Base-by-base conservation (phyloP, 2,113 vertebrate species). In the Brachyhypopomus gauderio region DNA sequence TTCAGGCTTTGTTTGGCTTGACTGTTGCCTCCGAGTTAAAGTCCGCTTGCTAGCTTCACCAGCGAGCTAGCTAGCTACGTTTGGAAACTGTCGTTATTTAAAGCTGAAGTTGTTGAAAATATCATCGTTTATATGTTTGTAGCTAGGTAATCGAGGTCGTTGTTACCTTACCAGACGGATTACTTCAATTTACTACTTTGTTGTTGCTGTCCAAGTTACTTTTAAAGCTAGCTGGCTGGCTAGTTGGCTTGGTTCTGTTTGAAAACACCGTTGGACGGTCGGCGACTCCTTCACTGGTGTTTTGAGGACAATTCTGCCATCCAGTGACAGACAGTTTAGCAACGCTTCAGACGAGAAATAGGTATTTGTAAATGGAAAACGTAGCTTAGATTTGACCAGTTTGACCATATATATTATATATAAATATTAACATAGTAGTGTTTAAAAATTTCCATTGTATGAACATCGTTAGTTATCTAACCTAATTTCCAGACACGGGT, bases 271-370 rank as follows among this genome's bases (percentile, higher is more conserved):
- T 25, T 16, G 20, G 19, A 4, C 64, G 12, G 25, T 70, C 64
- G 20, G 30, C 52, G 19, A 19, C 55, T 27, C n/a, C 1, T 20
- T 38, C 11, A 34, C 2, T 36, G 64, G 0, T 7, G 17, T 38
- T 12, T 38, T 6, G 22, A 45, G 55, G 22, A 23, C 67, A 60
- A 56, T 25, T 45, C 67, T 48, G 77, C 77, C 77, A 79, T 72
- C 77, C 67, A 79, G 77, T 56, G 77, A 38, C 77, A 16, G 5
- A 12, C 77, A 16, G 52, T 3, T 70, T 58, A 20, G 34, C 17
- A 12, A 25, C 59, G 30, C 0, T n/a, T 41, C 58, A 75, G 25
- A 11, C 45, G 45, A 52, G 45, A 52, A 52, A 14, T 12, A 3
- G 30, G 30, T 30, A 30, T 30, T 30, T 30, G 30, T 30, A 30